Base-by-base conservation (phyloP, 2,113 vertebrate species). In the Benitochromis conjunctus region DNA sequence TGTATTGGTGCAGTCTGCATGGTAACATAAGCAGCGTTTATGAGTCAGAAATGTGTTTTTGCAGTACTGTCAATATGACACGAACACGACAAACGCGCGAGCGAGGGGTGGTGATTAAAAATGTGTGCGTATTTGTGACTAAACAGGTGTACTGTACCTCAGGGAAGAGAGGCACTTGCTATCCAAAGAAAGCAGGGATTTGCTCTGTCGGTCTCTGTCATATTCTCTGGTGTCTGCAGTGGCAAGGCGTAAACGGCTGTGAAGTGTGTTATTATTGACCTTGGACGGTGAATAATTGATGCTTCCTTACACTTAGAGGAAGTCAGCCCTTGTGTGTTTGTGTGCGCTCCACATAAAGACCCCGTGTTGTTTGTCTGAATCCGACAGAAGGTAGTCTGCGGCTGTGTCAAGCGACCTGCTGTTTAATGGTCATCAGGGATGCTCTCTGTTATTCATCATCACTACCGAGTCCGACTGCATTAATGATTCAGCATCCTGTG, bases 401-500 rank as follows among this genome's bases (percentile, higher is more conserved):
- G 43, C 80, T 77, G 74, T 82, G 56, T 80, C 36, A 53, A 31
- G 54, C 9, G 54, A 89, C 64, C 80, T 62, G 83, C 81, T 71
- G 87, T 80, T 86, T 92, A 86, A 21, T 76, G 88, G 86, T 90
- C 85, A 79, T 79, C 21, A 41, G 81, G 81, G 81, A 91, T 14
- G 6, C 60, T 78, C 82, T 78, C 56, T 71, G 78, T 21, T 85
- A 60, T 60, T 85, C 36, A 87, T 80, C 85, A 81, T 89, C 87
- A 26, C 78, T 77, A 76, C 83, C 9, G 9, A 29, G 79, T 43
- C 81, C 41, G 19, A 29, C 81, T 43, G 64, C 86, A 89, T 94
- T 57, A 91, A 94, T 92, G 84, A 92, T 91, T 94, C 83, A 85
- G 56, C 77, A 48, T 89, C 83, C 89, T 83, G 83, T 82, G 34